A percentile compares a stretch with the other conserved stretches of the same genome.
phyloP scores from a whole-genome alignment of 2,888 invertebrate genomes.

The Girardia tigrina region DNA sequence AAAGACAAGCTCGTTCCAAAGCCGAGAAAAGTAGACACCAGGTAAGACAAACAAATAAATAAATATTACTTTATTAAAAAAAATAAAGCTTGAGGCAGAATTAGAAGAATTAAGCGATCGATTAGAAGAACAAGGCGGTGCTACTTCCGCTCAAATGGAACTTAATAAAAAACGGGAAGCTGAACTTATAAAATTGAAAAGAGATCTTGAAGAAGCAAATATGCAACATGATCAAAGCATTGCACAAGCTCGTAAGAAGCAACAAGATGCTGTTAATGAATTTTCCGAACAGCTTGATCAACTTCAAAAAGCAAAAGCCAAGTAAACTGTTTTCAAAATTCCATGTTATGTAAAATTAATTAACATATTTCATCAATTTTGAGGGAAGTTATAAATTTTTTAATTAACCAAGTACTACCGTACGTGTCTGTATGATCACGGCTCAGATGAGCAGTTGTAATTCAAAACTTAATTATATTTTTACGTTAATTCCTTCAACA shows the following conservation, averaged over 20 bases:
- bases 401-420: too few relatives aligned
- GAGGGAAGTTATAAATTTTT: too few relatives aligned
- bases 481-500: too few relatives aligned
- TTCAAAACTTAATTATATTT: too few relatives aligned
- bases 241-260: conserved; percentile 94
- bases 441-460: too few relatives aligned
- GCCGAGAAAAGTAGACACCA: conserved; percentile 40
- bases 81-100: background rate
- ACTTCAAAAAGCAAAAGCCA: conserved; percentile 91
- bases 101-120: conserved; percentile 51
- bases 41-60: too few relatives aligned
- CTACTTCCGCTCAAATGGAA: conserved; percentile 68
- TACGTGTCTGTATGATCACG: too few relatives aligned
- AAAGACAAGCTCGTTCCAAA: conserved; percentile 88
- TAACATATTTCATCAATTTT: too few relatives aligned
- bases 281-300: conserved; percentile 99
- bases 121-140: conserved; percentile 89
- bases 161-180: conserved; percentile 86
- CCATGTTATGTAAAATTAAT: too few relatives aligned
- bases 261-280: conserved; percentile 95
- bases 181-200: conserved; percentile 90
- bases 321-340: too few relatives aligned
- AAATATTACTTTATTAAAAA: too few relatives aligned
- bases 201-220: conserved; percentile 90
- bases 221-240: conserved; percentile 73